Conservation (phyloP, 2,888 invertebrate genomes). For the Pseudanteris insignis region DNA sequence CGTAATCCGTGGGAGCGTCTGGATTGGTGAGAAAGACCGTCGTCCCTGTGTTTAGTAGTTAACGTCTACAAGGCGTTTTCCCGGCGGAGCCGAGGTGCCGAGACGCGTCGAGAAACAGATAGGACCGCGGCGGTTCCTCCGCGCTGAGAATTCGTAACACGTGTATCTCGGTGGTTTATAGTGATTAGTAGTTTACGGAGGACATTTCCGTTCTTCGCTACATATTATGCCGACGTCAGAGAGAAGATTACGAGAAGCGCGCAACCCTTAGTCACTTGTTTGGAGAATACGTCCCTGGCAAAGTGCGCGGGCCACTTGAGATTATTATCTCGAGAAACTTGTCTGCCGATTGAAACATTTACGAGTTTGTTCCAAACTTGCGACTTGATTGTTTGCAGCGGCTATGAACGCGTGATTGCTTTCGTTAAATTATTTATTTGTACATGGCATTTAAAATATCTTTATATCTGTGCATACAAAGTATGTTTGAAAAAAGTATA, state of each 20-base stretch:
- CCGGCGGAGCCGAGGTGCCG: conserved; percentile 51
- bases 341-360: conserved; percentile 48
- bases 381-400: conserved; percentile 17
- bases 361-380: conserved; percentile 33
- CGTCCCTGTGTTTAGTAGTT: conserved; percentile 30
- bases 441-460: too few relatives aligned
- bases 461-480: too few relatives aligned
- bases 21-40: conserved; percentile 29
- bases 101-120: conserved; percentile 49
- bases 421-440: conserved; percentile 18
- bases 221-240: conserved; percentile 41
- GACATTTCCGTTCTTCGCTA: conserved; percentile 57
- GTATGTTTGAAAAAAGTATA: too few relatives aligned
- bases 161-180: conserved; percentile 62
- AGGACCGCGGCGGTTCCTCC: conserved; percentile 53
- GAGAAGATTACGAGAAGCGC: conserved; percentile 46
- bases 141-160: conserved; percentile 60
- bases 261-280: conserved; percentile 52
- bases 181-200: conserved; percentile 62
- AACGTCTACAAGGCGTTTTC: conserved; percentile 53
- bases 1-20: conserved; percentile 21
- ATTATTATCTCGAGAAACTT: conserved; percentile 47
- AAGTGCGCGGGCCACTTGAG: conserved; percentile 46
- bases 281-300: conserved; percentile 46
- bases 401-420: conserved; percentile 15